Evolutionary conservation across 2,888 invertebrate genomes (phyloP).

Genomic region (Spilarctia lutea): DNA sequence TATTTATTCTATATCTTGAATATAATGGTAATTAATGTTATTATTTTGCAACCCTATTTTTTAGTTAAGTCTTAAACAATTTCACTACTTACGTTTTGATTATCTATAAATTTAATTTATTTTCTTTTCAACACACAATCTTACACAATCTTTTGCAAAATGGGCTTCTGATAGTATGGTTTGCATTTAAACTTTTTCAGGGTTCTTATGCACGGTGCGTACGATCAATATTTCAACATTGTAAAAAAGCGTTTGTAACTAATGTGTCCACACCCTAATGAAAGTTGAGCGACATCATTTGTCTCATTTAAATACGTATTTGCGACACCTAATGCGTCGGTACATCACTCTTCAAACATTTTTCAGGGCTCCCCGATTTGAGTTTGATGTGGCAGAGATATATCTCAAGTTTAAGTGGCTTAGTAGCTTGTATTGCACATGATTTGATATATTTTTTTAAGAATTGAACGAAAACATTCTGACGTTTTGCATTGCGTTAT

Average conservation of each 20-base stretch:
- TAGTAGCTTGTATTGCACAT: background rate
- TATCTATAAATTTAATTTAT: too few species aligned
- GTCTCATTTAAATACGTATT: slow-evolving; percentile 82
- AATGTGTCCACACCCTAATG: background rate
- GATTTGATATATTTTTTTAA: too few species aligned
- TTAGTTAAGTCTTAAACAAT: too few species aligned
- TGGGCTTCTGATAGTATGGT: too few species aligned
- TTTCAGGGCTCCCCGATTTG: slow-evolving; percentile 62
- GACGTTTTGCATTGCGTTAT: background rate
- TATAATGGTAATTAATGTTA: too few species aligned
- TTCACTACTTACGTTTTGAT: too few species aligned
- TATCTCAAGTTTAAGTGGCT: slow-evolving; percentile 21
- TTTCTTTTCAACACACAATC: too few species aligned
- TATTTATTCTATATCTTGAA: too few species aligned
- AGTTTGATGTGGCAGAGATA: slow-evolving; percentile 47
- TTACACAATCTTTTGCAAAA: too few species aligned
- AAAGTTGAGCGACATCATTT: slow-evolving; percentile 61
- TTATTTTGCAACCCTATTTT: too few species aligned
- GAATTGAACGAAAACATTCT: background rate
- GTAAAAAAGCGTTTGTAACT: background rate
- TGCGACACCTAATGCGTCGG: slow-evolving; percentile 72
- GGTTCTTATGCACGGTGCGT: background rate
- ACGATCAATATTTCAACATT: background rate
- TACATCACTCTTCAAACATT: slow-evolving; percentile 67
- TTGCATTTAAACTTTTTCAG: too few species aligned